Conservation (phyloP, 2,797 vertebrate species). For the Rhinoraja longicauda region DNA sequence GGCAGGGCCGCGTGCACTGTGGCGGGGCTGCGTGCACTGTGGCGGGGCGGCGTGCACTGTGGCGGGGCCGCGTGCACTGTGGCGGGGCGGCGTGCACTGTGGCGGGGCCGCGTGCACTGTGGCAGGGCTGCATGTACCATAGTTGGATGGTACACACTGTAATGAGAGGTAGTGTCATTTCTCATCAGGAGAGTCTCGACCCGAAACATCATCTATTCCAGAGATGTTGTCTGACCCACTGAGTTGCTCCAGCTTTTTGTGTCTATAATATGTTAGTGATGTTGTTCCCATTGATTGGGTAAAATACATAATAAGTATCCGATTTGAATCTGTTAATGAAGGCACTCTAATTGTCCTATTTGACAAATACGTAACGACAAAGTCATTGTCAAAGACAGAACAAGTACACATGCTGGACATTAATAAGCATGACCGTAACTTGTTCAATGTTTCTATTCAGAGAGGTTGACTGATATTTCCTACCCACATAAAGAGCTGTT, state of each 20-base stretch:
- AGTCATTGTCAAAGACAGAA: background rate
- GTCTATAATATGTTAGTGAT: too few relatives aligned
- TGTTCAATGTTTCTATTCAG: slow-evolving; percentile 11
- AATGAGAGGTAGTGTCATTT: background rate
- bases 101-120: too few relatives aligned
- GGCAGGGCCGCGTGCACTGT: too few relatives aligned
- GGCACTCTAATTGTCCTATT: too few relatives aligned
- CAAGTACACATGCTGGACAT: background rate
- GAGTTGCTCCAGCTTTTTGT: too few relatives aligned
- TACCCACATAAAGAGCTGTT: background rate
- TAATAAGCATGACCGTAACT: background rate
- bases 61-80: background rate
- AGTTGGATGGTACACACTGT: background rate
- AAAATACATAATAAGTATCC: background rate
- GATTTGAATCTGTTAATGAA: background rate
- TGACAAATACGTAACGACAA: background rate
- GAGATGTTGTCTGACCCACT: too few relatives aligned
- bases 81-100: background rate
- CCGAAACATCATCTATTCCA: too few relatives aligned
- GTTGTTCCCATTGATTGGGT: background rate
- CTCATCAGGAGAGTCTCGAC: too few relatives aligned
- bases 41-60: too few relatives aligned
- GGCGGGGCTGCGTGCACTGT: too few relatives aligned
- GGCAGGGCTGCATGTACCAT: background rate
- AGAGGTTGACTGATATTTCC: background rate